Evolutionary conservation across 1,140 invertebrate species (phyloP), one percentile per base, ranked within the genome.

Genomic region (Atta texana): DNA sequence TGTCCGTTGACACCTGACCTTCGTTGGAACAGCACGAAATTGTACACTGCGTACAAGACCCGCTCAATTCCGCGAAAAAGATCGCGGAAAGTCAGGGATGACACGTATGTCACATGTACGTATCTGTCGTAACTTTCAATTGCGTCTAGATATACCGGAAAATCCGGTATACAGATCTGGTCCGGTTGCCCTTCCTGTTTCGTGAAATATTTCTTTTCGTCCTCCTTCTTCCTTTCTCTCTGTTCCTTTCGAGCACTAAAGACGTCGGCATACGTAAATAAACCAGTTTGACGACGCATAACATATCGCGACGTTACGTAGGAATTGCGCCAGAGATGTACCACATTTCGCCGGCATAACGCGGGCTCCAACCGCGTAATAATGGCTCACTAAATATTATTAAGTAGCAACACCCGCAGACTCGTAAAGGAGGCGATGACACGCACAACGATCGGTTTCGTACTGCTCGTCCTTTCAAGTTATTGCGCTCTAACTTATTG

Each of bases 261-360:
- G 85, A 80, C 86, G 71, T 87, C 61, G 86, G 84, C 90, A 87
- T 87, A n/a, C 66, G 66, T 39, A 92, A 92, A 91, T 91, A 91
- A 93, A 93, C 92, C 92, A 92, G 92, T 93, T 92, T 90, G 91
- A 87, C 84, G 86, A 80, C 85, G 55, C 68, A 66, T 84, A 87
- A 90, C 76, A 51, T 75, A 84, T 55, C 55, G 55, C 76, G 75
- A 53, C 84, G 64, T 49, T 63, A 51, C 39, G 28, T 16, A 34
- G 68, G 63, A 55, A 74, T 72, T 86, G 75, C 74, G 80, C 77
- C 66, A 39, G 90, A 74, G 85, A 87, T 81, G 24, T 44, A 51
- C 31, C 61, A 59, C 49, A 82, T 61, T 66, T 21, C 72, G 44
- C 18, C 53, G 55, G 39, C 49, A 69, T 63, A 64, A 31, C 61